A percentile compares a stretch with the other conserved stretches of the same genome.
phyloP scores from a whole-genome alignment of 2,113 vertebrate genomes.

The Tupaia tana region DNA sequence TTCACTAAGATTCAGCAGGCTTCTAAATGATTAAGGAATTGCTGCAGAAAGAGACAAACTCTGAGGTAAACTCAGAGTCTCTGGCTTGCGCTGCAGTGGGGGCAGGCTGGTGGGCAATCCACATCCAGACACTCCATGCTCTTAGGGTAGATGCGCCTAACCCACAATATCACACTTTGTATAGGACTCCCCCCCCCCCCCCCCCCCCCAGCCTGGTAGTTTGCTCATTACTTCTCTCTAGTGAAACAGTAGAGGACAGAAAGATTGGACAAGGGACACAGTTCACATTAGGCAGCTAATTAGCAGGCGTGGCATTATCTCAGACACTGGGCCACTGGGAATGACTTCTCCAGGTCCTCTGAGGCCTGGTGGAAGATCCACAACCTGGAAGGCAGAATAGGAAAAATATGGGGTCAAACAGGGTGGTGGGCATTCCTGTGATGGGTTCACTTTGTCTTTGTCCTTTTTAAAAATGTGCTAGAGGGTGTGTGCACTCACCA shows the following conservation, averaged over 20 bases:
- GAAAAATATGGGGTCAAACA: rapidly evolving
- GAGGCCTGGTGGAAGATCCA: neutral
- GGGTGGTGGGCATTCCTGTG: neutral
- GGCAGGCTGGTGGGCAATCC: rapidly evolving
- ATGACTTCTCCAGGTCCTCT: rapidly evolving
- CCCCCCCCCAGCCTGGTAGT: neutral
- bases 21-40: neutral
- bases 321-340: rapidly evolving
- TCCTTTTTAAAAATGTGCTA: too few relatives aligned
- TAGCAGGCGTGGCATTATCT: neutral
- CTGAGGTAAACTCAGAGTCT: neutral
- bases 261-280: rapidly evolving
- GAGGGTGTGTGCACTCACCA: too few relatives aligned
- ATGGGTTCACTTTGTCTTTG: rapidly evolving
- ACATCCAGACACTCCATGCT: rapidly evolving
- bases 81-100: rapidly evolving
- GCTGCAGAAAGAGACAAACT: neutral
- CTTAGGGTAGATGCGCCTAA: too few relatives aligned
- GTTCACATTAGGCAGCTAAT: neutral
- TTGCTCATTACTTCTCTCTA: neutral
- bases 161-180: rapidly evolving
- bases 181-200: neutral
- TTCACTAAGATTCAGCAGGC: neutral
- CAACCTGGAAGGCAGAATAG: rapidly evolving
- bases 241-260: neutral